Percentiles rank a stretch among this genome's conserved stretches.
These are phyloP conservation scores for Thecocarcelia acutangulata DNA, from an alignment of 2,888 invertebrate species.

Conservation along the genomic window DNA sequence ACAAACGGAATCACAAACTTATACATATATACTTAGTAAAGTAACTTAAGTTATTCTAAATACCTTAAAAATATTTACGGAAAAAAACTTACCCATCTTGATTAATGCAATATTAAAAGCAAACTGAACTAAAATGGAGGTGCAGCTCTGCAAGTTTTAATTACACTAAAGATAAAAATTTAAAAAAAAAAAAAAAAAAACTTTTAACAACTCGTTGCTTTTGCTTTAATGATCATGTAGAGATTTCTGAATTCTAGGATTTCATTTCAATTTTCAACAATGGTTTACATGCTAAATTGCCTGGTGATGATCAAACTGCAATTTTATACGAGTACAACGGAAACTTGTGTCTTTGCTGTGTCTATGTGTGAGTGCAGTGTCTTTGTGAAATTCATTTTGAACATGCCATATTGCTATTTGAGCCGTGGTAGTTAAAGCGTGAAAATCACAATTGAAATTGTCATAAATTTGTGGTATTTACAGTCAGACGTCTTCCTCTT, in stretches of 20 bases:
- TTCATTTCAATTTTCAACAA: constrained; percentile 70
- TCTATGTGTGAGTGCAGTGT: not conserved
- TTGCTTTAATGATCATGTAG: constrained; percentile 59
- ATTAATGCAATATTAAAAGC: not conserved
- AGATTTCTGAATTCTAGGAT: constrained; percentile 68
- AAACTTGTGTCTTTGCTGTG: not conserved
- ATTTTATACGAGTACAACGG: constrained; percentile 18
- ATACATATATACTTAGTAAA: too few species aligned
- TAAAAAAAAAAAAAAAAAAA: not conserved
- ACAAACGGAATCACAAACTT: too few species aligned
- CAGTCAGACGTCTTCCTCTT: constrained; percentile 25
- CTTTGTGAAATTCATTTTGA: constrained; percentile 8
- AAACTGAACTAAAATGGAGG: not conserved
- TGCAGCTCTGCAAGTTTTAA: constrained; percentile 44
- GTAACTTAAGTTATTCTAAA: too few species aligned
- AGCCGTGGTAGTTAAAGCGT: constrained; percentile 78
- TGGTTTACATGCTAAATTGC: constrained; percentile 57
- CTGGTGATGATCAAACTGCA: constrained; percentile 24
- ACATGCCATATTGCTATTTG: constrained; percentile 53
- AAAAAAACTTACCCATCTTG: too few species aligned
- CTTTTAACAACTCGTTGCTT: constrained; percentile 50
- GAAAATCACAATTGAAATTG: constrained; percentile 79
- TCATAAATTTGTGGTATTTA: constrained; percentile 76
- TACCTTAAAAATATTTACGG: too few species aligned
- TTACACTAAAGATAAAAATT: not conserved